Evolutionary conservation across 2,797 vertebrate species (phyloP).

Genomic region (Phoebastria nigripes): DNA sequence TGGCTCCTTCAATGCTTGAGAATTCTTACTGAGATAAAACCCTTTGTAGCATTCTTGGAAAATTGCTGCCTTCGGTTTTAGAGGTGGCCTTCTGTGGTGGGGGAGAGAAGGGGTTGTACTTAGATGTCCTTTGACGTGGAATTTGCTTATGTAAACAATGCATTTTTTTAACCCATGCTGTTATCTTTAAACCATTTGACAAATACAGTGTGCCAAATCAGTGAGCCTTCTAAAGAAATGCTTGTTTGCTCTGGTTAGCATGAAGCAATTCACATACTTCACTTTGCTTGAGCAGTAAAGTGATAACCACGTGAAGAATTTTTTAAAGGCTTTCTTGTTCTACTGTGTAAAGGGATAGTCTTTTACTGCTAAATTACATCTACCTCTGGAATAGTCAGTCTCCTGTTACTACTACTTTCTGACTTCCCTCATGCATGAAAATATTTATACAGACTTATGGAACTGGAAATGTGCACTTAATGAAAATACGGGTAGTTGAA

Average conservation of each 20-base stretch:
- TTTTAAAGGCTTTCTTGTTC: neutral
- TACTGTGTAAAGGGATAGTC: neutral
- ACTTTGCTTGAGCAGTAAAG: neutral
- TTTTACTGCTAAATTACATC: neutral
- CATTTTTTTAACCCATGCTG: neutral
- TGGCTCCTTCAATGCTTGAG: neutral
- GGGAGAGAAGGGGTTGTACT: neutral
- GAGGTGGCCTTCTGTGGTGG: neutral
- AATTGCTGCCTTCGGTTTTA: neutral
- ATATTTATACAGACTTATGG: neutral
- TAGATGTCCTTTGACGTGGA: neutral
- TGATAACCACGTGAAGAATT: neutral
- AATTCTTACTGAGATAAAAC: conserved; percentile 14
- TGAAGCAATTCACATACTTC: neutral
- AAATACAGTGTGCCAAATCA: neutral
- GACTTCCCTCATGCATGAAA: neutral
- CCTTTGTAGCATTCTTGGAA: neutral
- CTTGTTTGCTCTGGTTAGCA: neutral
- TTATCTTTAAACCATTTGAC: conserved; percentile 36
- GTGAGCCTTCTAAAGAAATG: neutral
- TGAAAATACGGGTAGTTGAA: neutral
- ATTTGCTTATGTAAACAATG: conserved; percentile 15
- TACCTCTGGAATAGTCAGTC: neutral
- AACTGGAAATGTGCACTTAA: neutral
- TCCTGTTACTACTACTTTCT: neutral